Conservation (phyloP, 2,113 vertebrate species). For the Acrocephalus arundinaceus region DNA sequence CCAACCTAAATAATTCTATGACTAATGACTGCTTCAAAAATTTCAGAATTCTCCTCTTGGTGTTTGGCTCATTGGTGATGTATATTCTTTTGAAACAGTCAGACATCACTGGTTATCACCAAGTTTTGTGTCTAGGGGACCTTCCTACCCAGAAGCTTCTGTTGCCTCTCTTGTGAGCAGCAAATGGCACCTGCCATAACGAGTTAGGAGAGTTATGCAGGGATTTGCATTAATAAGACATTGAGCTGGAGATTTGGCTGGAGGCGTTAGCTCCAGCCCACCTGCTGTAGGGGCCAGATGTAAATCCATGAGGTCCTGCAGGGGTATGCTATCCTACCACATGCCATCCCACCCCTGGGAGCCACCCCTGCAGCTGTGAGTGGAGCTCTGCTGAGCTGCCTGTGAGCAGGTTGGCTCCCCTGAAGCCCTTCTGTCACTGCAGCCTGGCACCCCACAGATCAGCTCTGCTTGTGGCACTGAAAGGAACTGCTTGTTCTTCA, state of each 20-base stretch:
- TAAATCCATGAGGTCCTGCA: background rate
- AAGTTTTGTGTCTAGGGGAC: background rate
- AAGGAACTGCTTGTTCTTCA: background rate
- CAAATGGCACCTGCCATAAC: background rate
- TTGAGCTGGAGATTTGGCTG: background rate
- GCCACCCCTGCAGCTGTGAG: background rate
- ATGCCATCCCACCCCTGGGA: background rate
- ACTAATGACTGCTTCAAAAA: background rate
- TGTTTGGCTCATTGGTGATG: background rate
- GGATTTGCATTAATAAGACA: background rate
- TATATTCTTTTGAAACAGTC: background rate
- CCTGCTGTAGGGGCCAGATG: background rate
- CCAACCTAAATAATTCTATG: background rate
- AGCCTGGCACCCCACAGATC: fast-evolving
- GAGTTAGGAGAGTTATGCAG: background rate
- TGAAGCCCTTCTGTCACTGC: fast-evolving
- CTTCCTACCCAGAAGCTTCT: background rate
- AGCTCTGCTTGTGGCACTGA: background rate
- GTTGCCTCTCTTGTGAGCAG: background rate
- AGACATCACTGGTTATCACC: background rate
- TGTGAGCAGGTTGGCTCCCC: background rate
- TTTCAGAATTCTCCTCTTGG: background rate
- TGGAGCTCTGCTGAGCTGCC: background rate
- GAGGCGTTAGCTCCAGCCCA: background rate
- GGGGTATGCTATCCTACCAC: background rate